A percentile compares a stretch with the other conserved stretches of the same genome.
These are phyloP conservation scores for Urechis unicinctus DNA, from an alignment of 2,888 invertebrate species.

Conservation along the genomic window DNA sequence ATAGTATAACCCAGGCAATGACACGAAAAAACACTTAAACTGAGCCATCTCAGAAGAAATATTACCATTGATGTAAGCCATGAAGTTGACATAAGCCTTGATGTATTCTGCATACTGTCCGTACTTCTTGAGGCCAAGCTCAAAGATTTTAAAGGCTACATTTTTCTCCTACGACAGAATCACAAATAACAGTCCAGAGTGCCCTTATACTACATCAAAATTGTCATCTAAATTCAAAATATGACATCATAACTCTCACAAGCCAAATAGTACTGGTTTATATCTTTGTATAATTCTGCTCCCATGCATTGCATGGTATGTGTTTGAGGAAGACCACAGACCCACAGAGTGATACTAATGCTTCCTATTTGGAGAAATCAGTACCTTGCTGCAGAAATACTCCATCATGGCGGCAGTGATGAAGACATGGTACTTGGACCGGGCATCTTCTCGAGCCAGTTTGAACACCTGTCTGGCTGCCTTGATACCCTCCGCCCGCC, in stretches of 20 bases:
- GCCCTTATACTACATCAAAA: neutral
- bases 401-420: constrained; percentile 98
- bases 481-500: constrained; percentile 96
- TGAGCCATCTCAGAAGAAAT: too few species aligned
- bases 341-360: too few species aligned
- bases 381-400: constrained; percentile 88
- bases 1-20: too few species aligned
- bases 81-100: constrained; percentile 89
- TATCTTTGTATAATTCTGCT: too few species aligned
- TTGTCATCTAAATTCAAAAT: too few species aligned
- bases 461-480: constrained; percentile 92
- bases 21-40: too few species aligned
- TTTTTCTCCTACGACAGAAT: constrained; percentile 38
- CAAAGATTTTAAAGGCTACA: constrained; percentile 61
- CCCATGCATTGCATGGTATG: too few species aligned
- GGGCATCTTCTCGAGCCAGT: constrained; percentile 80
- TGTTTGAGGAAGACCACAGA: too few species aligned
- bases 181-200: neutral
- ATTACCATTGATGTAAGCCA: constrained; percentile 88
- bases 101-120: constrained; percentile 92
- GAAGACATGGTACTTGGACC: constrained; percentile 84
- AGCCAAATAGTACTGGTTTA: too few species aligned
- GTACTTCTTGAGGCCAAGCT: constrained; percentile 93
- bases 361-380: too few species aligned
- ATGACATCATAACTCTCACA: too few species aligned